Base-by-base conservation (phyloP, 2,113 vertebrate genomes). In the Apistogramma diplotaenia region DNA sequence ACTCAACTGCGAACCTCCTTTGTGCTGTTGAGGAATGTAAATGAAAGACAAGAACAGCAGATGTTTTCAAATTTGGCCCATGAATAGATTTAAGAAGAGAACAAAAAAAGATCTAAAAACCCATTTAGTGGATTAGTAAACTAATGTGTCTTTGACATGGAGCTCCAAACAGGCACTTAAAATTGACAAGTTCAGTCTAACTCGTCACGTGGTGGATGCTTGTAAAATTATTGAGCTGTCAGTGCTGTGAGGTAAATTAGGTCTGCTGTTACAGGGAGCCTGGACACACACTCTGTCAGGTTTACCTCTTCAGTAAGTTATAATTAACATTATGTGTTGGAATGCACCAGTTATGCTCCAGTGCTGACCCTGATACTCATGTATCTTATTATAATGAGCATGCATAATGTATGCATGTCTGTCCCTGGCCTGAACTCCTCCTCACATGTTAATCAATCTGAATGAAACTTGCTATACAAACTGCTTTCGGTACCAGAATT, bases 1-100 rank as follows among this genome's bases (percentile, higher is more conserved):
- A 43, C 23, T 5, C 19, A 6, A 43, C 55, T 27, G 16, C 73
- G 62, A 43, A 65, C 40, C 59, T 29, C 9, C 27, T 76, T 85
- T 86, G 72, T 83, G 81, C 40, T 51, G 21, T 54, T 53, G 76
- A 83, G 81, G 89, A 93, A 93, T 86, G 74, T 85, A 86, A 90
- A 89, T 79, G 82, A 55, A 88, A 67, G 33, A 81, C 72, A 72
- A 81, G 82, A 71, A 29, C 53, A 86, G 46, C 76, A 85, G 70
- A 83, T 88, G 86, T 83, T 94, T 91, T 75, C 40, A 82, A 84
- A 81, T 76, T 21, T 31, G 56, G 29, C 33, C 43, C 74, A 57
- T 86, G 83, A 91, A 92, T 83, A 43, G 40, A 73, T 73, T 91
- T 90, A 62, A n/a, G 27, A 62, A 61, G 70, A 55, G 33, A 82